phyloP scores from a whole-genome alignment of 2,797 vertebrate genomes.

The Labeo calbasu region DNA sequence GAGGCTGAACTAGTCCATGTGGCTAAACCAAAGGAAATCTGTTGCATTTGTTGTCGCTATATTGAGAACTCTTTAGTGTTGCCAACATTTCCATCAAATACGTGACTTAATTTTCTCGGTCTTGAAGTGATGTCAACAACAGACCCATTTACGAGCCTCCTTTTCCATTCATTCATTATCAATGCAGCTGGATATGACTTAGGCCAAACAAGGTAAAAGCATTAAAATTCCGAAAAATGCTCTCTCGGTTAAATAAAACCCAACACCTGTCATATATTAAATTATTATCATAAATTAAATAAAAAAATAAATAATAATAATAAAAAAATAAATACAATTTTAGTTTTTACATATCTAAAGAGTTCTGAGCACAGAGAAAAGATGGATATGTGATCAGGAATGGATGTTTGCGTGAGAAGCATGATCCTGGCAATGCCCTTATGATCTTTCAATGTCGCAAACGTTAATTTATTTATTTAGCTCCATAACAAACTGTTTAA shows the following conservation, averaged over 20 bases:
- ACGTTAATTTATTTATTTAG: background rate
- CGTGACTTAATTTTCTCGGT: background rate
- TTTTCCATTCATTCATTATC: constrained; percentile 33
- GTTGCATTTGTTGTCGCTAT: background rate
- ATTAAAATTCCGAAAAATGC: constrained; percentile 14
- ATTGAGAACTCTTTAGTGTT: background rate
- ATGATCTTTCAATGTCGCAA: background rate
- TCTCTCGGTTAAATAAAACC: background rate
- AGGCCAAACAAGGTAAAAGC: constrained; percentile 32
- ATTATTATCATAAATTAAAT: too few species aligned
- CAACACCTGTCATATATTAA: background rate
- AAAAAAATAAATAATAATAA: too few species aligned
- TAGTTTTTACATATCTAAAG: background rate
- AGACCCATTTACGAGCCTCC: constrained; percentile 39
- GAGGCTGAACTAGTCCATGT: background rate
- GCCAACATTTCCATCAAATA: constrained; percentile 32
- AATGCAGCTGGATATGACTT: constrained; percentile 9
- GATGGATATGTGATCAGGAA: background rate
- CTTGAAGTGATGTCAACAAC: constrained; percentile 41
- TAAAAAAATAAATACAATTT: too few species aligned
- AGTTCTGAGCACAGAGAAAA: background rate
- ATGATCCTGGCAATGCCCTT: background rate
- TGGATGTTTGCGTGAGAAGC: background rate
- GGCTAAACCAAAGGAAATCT: background rate
- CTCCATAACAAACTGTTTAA: background rate